Conservation (phyloP, 2,797 vertebrate species). For the Sparus aurata region DNA sequence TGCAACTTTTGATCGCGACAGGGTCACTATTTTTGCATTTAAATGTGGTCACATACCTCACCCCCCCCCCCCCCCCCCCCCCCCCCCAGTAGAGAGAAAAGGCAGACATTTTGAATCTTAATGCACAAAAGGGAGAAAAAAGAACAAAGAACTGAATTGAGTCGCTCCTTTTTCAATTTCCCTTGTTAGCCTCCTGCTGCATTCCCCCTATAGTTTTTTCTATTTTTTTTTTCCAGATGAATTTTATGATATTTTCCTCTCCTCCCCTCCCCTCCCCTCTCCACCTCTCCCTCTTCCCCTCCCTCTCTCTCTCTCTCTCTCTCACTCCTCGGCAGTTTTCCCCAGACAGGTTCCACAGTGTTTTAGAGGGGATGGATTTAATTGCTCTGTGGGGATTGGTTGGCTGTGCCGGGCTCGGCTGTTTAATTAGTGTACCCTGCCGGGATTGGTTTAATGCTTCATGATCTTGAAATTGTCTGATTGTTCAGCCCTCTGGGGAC, state of each 20-base stretch:
- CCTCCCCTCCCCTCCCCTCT: conserved; percentile 77
- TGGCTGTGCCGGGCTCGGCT: conserved; percentile 99
- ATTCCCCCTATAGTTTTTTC: conserved; percentile 69
- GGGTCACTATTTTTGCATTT: conserved; percentile 91
- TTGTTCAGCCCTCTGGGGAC: conserved; percentile 95
- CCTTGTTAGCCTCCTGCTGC: conserved; percentile 90
- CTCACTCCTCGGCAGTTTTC: conserved; percentile 87
- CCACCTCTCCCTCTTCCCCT: conserved; percentile 77
- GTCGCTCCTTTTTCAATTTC: conserved; percentile 89
- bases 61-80: conserved; percentile 68
- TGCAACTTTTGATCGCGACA: conserved; percentile 94
- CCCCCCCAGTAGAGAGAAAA: conserved; percentile 74
- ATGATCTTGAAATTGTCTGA: conserved; percentile 99
- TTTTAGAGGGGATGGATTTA: conserved; percentile 99
- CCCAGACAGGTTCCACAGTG: conserved; percentile 96
- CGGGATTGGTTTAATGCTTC: conserved; percentile 99
- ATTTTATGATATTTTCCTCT: conserved; percentile 92
- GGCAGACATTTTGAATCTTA: conserved; percentile 91
- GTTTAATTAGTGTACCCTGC: conserved; percentile 99
- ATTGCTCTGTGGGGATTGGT: conserved; percentile 99
- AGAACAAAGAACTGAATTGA: conserved; percentile 91
- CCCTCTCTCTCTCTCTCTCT: conserved; percentile 72
- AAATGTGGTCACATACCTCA: conserved; percentile 90
- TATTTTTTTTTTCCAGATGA: conserved; percentile 87
- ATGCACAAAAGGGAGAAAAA: conserved; percentile 84